A percentile compares a stretch with the other conserved stretches of the same genome.
Evolutionary conservation across 2,888 invertebrate species (phyloP).

Genomic region (Sussaba pulchella): DNA sequence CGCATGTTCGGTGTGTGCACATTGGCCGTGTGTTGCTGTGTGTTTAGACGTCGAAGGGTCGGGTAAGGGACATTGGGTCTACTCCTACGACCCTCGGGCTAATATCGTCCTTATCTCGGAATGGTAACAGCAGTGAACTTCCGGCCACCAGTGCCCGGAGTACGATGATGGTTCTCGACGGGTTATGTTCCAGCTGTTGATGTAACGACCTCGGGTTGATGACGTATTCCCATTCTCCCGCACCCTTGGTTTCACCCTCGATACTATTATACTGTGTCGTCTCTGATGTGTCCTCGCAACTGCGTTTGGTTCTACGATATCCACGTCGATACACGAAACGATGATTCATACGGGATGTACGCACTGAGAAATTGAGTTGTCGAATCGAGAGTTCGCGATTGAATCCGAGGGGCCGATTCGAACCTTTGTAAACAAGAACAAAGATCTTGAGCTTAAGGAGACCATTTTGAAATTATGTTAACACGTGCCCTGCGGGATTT

Average conservation of each 20-base stretch:
- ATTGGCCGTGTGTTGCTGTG: neutral
- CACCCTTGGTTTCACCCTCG: neutral
- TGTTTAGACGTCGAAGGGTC: conserved; percentile 2
- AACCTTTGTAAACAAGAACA: too few species aligned
- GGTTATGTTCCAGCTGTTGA: conserved; percentile 32
- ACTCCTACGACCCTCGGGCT: conserved; percentile 34
- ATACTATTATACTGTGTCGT: neutral
- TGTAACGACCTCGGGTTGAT: conserved; percentile 23
- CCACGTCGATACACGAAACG: neutral
- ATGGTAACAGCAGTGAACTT: conserved; percentile 38
- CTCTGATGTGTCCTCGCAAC: neutral
- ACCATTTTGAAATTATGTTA: too few species aligned
- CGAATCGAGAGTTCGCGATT: conserved; percentile 14
- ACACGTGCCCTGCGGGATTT: too few species aligned
- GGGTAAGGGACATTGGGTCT: conserved; percentile 10
- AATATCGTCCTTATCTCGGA: conserved; percentile 45
- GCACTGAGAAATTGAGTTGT: neutral
- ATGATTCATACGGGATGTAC: too few species aligned
- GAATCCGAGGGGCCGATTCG: too few species aligned
- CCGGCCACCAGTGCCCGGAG: neutral
- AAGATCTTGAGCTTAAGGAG: too few species aligned
- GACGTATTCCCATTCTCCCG: neutral
- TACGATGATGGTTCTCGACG: conserved; percentile 22
- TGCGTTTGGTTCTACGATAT: neutral
- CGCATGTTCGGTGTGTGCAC: neutral